A percentile compares a stretch with the other conserved stretches of the same genome.
Evolutionary conservation across 2,113 vertebrate species (phyloP).

Genomic region (Rostratula benghalensis): DNA sequence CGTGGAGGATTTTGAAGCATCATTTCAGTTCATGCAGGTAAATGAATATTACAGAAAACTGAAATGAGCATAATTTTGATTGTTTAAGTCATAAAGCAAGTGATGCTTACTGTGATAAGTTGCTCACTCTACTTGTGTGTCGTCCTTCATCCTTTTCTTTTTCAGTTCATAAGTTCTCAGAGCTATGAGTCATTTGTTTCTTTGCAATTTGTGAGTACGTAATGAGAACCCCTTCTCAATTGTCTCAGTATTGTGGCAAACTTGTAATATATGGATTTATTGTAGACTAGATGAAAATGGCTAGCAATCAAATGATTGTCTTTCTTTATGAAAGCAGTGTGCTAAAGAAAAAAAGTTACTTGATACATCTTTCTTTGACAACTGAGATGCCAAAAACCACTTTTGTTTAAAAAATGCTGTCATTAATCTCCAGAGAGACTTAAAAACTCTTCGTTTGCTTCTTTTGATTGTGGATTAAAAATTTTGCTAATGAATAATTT

Average conservation of each 20-base stretch:
- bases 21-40: constrained; percentile 99
- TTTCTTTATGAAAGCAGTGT: not conserved
- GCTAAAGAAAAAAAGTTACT: not conserved
- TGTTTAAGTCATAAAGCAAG: not conserved
- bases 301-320: not conserved
- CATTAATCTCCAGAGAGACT: not conserved
- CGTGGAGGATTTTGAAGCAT: constrained; percentile 98
- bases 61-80: not conserved
- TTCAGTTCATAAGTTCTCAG: not conserved
- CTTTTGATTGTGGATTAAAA: not conserved
- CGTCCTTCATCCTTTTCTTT: not conserved
- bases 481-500: not conserved
- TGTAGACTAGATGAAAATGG: not conserved
- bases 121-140: not conserved
- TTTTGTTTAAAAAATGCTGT: not conserved
- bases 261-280: not conserved
- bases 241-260: not conserved
- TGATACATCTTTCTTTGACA: not conserved
- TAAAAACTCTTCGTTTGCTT: not conserved
- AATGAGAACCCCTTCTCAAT: not conserved
- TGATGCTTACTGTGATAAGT: not conserved
- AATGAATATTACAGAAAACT: not conserved
- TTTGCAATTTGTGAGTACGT: not conserved
- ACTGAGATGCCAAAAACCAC: not conserved
- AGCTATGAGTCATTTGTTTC: not conserved